Base-by-base conservation (phyloP, 1,140 invertebrate genomes). In the Trichogramma pretiosum region DNA sequence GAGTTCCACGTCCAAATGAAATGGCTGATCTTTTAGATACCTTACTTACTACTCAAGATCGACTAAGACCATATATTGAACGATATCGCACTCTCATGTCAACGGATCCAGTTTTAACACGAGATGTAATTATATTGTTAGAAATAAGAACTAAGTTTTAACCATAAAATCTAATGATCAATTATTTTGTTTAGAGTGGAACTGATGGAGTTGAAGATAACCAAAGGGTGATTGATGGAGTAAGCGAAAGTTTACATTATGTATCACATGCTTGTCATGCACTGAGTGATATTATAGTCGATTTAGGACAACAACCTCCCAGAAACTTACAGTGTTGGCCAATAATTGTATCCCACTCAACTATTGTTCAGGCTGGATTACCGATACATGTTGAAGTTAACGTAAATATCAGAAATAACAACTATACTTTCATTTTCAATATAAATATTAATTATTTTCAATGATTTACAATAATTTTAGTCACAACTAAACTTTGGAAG, bases 251-350 rank as follows among this genome's bases (percentile, higher is more conserved):
- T 18, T 74, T 93, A 50, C 93, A 96, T 62, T 83, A 81, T 44
- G 70, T 94, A 43, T 80, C 87, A 5, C 93, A 95, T 62, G 83
- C 85, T 18, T 86, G 87, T 64, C 93, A 96, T 64, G 81, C 84
- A 3, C 70, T 93, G 9, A 93, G 89, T 61, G 92, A 96, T 59
- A 74, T 92, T 23, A 83, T 83, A 64, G 76, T 89, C 30, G 79
- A 88, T 53, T 74, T 87, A 23, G 71, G 73, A 19, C 74, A 77
- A 50, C 65, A 77, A 7, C 79, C 84, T 11, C 87, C 85, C 1
- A 70, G 88, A 50, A 74, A 77, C 50, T 68, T 92, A 18, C 72
- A 80, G 37, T 87, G 83, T 56, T 74, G 80, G 28, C 82, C 84
- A 22, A 79, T 87, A 46, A 67, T 87, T 30, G 78, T 87, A n/a